These are phyloP conservation scores for Trichogramma evanescens DNA, from an alignment of 2,888 invertebrate species.

Conservation along the genomic window DNA sequence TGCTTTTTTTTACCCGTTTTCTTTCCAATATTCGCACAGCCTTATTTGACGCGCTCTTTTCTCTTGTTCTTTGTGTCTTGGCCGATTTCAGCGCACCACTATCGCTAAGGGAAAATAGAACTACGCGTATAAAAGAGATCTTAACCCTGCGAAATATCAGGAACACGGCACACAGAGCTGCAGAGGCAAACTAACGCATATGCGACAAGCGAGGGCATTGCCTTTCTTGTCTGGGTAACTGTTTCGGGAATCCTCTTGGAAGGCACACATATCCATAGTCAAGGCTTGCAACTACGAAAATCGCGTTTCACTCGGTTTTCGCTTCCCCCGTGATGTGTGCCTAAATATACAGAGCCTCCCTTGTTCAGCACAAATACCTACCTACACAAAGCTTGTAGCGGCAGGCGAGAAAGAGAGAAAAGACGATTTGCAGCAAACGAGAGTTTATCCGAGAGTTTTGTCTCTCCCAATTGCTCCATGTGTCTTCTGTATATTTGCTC, in stretches of 20 bases:
- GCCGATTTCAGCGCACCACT: background rate
- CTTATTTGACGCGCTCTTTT: too few species aligned
- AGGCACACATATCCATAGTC: conserved; percentile 4
- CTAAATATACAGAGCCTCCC: background rate
- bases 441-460: conserved; percentile 17
- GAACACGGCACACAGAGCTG: background rate
- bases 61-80: too few species aligned
- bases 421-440: conserved; percentile 16
- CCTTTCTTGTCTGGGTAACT: conserved; percentile 15
- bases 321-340: too few species aligned
- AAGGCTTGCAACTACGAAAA: conserved; percentile 16
- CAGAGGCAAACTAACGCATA: conserved; percentile 1
- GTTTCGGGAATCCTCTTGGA: background rate
- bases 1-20: background rate
- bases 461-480: background rate
- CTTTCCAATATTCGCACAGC: background rate
- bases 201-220: conserved; percentile 26
- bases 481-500: background rate
- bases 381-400: background rate
- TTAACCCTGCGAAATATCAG: conserved; percentile 17
- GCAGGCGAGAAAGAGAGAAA: background rate
- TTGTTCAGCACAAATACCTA: background rate
- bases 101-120: background rate
- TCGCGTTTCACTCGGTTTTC: background rate
- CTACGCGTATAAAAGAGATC: background rate